Evolutionary conservation across 2,113 vertebrate genomes (phyloP).

Genomic region (Pseudorectes ferrugineus): DNA sequence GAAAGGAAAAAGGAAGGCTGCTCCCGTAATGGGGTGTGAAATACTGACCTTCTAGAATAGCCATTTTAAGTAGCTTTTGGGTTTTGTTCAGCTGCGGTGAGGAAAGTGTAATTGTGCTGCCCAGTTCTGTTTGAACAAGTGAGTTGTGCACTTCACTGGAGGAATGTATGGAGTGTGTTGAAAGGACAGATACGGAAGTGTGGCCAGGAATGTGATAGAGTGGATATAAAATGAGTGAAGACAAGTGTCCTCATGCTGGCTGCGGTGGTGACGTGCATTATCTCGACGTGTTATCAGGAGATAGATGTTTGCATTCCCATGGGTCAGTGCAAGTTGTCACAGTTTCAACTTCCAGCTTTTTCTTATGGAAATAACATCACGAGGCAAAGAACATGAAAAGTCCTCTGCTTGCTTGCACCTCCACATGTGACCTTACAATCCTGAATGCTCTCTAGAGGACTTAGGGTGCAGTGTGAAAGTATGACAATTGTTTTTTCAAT

Average conservation of each 20-base stretch:
- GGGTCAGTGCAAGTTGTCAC: constrained; percentile 12
- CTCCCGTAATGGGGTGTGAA: neutral
- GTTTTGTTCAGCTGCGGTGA: neutral
- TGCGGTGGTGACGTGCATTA: constrained; percentile 25
- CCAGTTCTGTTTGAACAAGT: neutral
- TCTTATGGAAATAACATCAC: constrained; percentile 36
- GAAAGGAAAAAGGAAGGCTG: neutral
- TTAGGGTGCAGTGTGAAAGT: neutral
- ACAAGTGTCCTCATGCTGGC: constrained; percentile 54
- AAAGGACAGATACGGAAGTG: constrained; percentile 57
- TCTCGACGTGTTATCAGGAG: constrained; percentile 42
- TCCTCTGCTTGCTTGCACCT: neutral
- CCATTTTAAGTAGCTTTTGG: neutral
- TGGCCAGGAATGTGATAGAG: constrained; percentile 33
- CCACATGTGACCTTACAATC: neutral
- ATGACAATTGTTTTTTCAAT: neutral
- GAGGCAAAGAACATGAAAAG: neutral
- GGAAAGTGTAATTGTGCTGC: neutral
- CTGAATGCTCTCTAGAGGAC: neutral
- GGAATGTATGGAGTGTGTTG: constrained; percentile 33
- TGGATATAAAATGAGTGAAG: constrained; percentile 48
- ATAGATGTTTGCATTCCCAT: constrained; percentile 37
- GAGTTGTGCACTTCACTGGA: neutral
- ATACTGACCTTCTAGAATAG: neutral
- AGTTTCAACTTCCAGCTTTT: constrained; percentile 49